Evolutionary conservation across 53 echinoderm and acorn worm species (phyloP).

Genomic region (Holothuria scabra): DNA sequence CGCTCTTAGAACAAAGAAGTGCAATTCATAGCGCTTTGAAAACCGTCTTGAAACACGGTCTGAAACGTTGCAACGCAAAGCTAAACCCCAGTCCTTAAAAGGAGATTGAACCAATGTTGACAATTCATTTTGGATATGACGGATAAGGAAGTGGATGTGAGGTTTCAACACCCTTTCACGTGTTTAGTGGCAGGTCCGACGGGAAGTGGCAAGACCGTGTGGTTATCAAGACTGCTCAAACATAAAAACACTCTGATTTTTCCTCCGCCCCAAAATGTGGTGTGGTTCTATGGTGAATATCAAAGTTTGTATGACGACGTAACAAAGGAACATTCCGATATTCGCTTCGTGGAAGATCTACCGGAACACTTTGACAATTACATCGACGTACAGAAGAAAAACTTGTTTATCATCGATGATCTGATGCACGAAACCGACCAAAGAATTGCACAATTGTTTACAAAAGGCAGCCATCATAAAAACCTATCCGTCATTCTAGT

Average conservation of each 20-base stretch:
- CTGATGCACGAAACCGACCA: conserved; percentile 45
- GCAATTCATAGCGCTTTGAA: neutral
- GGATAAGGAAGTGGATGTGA: neutral
- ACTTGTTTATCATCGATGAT: conserved; percentile 63
- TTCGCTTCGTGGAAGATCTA: conserved; percentile 62
- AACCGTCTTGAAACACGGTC: neutral
- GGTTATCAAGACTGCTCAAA: conserved; percentile 49
- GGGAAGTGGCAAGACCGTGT: conserved; percentile 53
- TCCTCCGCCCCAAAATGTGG: conserved; percentile 44
- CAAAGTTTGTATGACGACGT: conserved; percentile 48
- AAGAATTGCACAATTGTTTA: conserved; percentile 49
- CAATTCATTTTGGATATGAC: neutral
- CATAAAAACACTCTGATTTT: neutral
- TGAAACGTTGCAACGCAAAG: neutral
- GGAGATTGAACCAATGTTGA: too few species aligned
- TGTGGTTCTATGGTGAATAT: conserved; percentile 70
- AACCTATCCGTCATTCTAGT: conserved; percentile 59
- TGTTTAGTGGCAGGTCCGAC: conserved; percentile 41
- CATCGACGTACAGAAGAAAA: neutral
- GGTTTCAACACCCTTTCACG: conserved; percentile 53
- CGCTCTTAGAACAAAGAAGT: neutral
- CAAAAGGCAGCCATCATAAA: conserved; percentile 63
- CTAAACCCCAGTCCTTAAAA: neutral
- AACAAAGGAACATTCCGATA: conserved; percentile 10
- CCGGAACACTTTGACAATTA: conserved; percentile 40